Evolutionary conservation across 2,797 vertebrate genomes (phyloP).

Genomic region (Aphelocoma californica): DNA sequence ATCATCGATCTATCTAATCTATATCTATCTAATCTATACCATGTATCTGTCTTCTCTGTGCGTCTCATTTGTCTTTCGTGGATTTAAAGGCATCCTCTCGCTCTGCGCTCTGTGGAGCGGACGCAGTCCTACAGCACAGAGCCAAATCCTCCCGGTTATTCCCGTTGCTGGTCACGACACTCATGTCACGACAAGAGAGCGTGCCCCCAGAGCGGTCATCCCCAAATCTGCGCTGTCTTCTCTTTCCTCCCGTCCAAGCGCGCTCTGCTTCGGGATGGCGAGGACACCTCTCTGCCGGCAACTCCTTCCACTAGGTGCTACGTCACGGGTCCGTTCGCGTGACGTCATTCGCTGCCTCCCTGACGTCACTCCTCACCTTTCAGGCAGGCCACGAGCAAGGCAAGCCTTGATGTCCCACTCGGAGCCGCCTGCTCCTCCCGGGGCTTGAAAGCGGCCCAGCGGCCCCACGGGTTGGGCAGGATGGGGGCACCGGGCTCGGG

Average conservation of each 20-base stretch:
- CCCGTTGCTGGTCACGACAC: neutral
- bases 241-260: neutral
- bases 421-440: neutral
- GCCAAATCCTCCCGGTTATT: neutral
- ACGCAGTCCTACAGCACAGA: rapidly evolving
- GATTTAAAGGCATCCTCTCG: neutral
- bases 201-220: rapidly evolving
- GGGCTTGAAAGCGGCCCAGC: too few relatives aligned
- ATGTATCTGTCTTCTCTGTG: neutral
- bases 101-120: rapidly evolving
- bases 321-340: rapidly evolving
- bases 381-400: neutral
- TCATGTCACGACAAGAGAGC: neutral
- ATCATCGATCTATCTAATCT: rapidly evolving
- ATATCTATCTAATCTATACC: neutral
- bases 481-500: neutral
- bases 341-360: neutral
- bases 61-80: rapidly evolving
- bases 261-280: neutral
- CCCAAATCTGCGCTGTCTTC: neutral
- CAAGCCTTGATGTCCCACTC: neutral
- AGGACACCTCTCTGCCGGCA: neutral
- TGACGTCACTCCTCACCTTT: neutral
- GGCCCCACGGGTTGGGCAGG: neutral
- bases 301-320: neutral